Evolutionary conservation across 2,888 invertebrate species (phyloP), one percentile per base, ranked within the genome.

Genomic region (Arge pagana): DNA sequence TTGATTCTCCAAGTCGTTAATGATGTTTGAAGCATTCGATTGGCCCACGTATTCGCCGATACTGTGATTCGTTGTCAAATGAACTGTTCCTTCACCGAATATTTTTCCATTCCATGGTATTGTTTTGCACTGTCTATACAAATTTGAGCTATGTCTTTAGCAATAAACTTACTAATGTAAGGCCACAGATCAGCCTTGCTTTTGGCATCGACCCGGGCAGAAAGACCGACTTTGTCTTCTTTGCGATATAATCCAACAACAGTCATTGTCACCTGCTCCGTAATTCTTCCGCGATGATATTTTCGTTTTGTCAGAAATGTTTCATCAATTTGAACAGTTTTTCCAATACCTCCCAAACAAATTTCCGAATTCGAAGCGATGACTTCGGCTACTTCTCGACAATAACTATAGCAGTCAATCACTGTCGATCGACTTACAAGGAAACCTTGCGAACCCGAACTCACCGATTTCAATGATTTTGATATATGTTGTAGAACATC

Each of bases 1-100:
- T 31, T 56, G 57, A 19, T 57, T 57, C 33, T 56, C 55, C 10
- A 59, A 42, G 41, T 59, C 48, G 28, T 59, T 60, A 10, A 59
- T 57, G 6, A 49, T 57, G 23, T 57, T 56, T 1, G 10, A 3
- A 3, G 48, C 35, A 49, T 56, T 28, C 7, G 40, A 28, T 36
- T 26, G 30, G 13, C 18, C n/a, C 1, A 55, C 55, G 30, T 36
- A 58, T 28, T 59, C 59, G 13, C 57, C 54, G 10, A 19, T 50
- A 10, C 52, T 52, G 33, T 56, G 53, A 30, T 43, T 58, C 3
- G 60, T 58, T 11, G 26, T 15, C 48, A 57, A 50, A 43, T 60
- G 56, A 4, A 53, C 51, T 6, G 52, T 49, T n/a, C n/a, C n/a
- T n/a, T n/a, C n/a, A n/a, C n/a, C n/a, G n/a, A n/a, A n/a, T 19